These are phyloP conservation scores for Drosophila paulistorum DNA, from an alignment of 1,140 invertebrate genomes.

Conservation along the genomic window DNA sequence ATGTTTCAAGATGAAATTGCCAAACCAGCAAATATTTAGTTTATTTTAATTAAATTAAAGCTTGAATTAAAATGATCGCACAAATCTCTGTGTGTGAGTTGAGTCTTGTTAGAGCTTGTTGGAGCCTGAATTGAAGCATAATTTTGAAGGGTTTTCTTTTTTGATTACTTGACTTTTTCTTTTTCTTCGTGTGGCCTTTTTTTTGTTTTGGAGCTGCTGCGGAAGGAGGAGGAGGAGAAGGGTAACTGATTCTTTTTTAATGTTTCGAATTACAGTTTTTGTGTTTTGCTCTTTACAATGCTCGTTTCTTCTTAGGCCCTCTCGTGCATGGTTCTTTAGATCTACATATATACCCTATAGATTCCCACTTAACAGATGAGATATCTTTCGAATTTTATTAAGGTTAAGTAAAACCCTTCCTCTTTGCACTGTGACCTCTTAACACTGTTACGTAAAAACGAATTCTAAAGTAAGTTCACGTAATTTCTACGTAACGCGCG, in stretches of 20 bases:
- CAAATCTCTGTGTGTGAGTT: slow-evolving; percentile 22
- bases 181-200: background rate
- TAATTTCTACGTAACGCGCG: too few species aligned
- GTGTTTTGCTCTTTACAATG: slow-evolving; percentile 48
- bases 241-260: slow-evolving; percentile 29
- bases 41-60: slow-evolving; percentile 64
- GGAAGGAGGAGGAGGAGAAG: background rate
- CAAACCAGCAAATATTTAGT: slow-evolving; percentile 34
- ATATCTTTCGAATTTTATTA: too few species aligned
- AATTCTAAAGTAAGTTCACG: too few species aligned
- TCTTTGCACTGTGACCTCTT: too few species aligned
- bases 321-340: background rate
- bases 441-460: too few species aligned
- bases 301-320: slow-evolving; percentile 36
- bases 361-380: background rate
- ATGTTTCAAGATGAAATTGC: background rate
- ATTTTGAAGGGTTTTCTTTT: slow-evolving; percentile 23
- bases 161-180: slow-evolving; percentile 48
- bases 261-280: slow-evolving; percentile 53
- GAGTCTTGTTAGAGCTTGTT: background rate
- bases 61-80: slow-evolving; percentile 60
- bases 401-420: too few species aligned
- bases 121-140: slow-evolving; percentile 5
- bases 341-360: background rate
- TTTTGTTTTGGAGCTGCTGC: too few species aligned